Conservation (phyloP, 2,888 invertebrate genomes). For the Ormyrus labotus region DNA sequence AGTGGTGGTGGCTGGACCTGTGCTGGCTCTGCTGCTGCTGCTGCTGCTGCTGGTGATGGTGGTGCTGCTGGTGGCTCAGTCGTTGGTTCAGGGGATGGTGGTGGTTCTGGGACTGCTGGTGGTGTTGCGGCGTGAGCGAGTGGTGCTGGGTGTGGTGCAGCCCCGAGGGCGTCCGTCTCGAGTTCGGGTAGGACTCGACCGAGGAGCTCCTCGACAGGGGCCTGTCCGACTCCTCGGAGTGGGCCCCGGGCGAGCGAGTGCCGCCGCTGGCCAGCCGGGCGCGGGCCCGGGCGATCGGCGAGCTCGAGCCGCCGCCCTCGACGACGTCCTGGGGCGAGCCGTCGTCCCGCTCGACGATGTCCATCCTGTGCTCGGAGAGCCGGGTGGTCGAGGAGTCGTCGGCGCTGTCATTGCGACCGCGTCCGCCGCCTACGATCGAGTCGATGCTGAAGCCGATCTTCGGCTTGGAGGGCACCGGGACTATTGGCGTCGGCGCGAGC, state of each 20-base stretch:
- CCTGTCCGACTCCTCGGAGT: conserved; percentile 77
- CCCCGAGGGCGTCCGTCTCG: conserved; percentile 75
- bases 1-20: conserved; percentile 55
- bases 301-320: conserved; percentile 65
- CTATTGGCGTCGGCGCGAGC: conserved; percentile 94
- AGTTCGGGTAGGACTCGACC: conserved; percentile 71
- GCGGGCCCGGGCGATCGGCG: conserved; percentile 30
- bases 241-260: conserved; percentile 76
- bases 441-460: conserved; percentile 97
- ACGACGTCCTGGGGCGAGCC: conserved; percentile 67
- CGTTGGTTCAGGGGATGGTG: neutral
- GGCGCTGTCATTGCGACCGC: conserved; percentile 57
- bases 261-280: conserved; percentile 27
- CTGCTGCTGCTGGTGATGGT: conserved; percentile 56
- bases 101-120: conserved; percentile 50
- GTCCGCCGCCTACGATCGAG: conserved; percentile 89
- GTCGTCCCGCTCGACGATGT: conserved; percentile 54
- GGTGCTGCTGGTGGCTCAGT: conserved; percentile 49
- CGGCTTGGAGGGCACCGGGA: conserved; percentile 93
- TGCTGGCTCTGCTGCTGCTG: conserved; percentile 52
- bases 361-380: conserved; percentile 24
- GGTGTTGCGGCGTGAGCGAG: conserved; percentile 56
- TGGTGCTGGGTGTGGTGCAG: conserved; percentile 62
- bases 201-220: conserved; percentile 72
- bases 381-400: conserved; percentile 28